A percentile compares a stretch with the other conserved stretches of the same genome.
Evolutionary conservation across 1,140 invertebrate genomes (phyloP).

Genomic region (Pseudachorutes palmiensis): DNA sequence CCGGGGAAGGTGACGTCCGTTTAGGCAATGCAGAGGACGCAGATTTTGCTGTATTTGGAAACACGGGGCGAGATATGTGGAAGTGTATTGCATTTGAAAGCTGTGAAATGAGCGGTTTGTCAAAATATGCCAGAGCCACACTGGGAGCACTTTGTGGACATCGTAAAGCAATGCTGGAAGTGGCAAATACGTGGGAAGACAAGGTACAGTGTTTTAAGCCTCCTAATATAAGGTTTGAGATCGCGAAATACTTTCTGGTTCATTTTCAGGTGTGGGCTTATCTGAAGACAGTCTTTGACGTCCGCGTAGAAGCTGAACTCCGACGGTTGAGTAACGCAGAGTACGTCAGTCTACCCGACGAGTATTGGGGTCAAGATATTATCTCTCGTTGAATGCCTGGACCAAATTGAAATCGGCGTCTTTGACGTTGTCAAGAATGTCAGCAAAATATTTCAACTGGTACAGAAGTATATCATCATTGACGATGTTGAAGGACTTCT

Average conservation of each 20-base stretch:
- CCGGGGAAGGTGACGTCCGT: not conserved
- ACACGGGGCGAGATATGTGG: constrained; percentile 27
- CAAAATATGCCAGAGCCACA: constrained; percentile 27
- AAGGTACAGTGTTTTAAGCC: no score
- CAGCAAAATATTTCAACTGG: constrained; percentile 18
- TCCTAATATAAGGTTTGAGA: no score
- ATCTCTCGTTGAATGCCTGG: constrained; percentile 21
- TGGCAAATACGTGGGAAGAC: constrained; percentile 33
- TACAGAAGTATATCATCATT: constrained; percentile 29
- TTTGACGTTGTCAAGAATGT: constrained; percentile 2
- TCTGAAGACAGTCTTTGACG: constrained; percentile 28
- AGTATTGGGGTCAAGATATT: constrained; percentile 29
- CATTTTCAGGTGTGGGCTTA: constrained; percentile 31
- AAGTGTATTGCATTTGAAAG: constrained; percentile 29
- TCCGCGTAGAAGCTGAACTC: constrained; percentile 26
- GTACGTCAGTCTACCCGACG: constrained; percentile 13
- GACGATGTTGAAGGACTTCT: constrained; percentile 24
- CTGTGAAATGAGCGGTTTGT: constrained; percentile 23
- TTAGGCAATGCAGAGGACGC: not conserved
- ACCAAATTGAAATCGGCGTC: constrained; percentile 13
- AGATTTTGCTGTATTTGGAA: constrained; percentile 23
- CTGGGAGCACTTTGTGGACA: constrained; percentile 33
- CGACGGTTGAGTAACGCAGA: constrained; percentile 3
- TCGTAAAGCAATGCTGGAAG: constrained; percentile 28
- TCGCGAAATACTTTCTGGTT: no score